Conservation (phyloP, 1,140 invertebrate species). For the Drosophila ohnishii region DNA sequence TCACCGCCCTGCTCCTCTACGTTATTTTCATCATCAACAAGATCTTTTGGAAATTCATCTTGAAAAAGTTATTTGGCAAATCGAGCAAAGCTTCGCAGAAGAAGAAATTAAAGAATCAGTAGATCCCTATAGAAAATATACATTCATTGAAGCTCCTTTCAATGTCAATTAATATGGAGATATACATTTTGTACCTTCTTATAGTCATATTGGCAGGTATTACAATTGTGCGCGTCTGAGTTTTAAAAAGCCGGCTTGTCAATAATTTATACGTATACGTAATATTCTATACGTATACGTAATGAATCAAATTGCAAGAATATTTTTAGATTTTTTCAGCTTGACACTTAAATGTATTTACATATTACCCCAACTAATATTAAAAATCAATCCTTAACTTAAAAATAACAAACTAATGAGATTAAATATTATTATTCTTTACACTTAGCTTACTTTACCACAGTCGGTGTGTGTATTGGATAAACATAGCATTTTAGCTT, state of each 20-base stretch:
- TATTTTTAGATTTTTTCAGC: no score
- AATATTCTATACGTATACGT: no score
- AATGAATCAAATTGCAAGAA: no score
- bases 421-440: neutral
- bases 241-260: no score
- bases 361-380: neutral
- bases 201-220: no score
- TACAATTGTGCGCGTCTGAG: no score
- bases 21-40: constrained; percentile 41
- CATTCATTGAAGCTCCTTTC: no score
- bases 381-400: neutral
- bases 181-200: no score
- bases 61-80: constrained; percentile 43
- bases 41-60: constrained; percentile 53
- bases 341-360: no score
- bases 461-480: neutral
- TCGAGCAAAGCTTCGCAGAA: constrained; percentile 45
- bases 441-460: neutral
- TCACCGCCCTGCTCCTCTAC: constrained; percentile 30
- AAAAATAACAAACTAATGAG: neutral
- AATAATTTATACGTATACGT: no score
- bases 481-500: neutral
- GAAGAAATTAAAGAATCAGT: constrained; percentile 66
- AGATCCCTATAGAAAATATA: constrained; percentile 2
- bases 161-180: no score